Conservation (phyloP, 2,797 vertebrate species). For the Todus mexicanus region DNA sequence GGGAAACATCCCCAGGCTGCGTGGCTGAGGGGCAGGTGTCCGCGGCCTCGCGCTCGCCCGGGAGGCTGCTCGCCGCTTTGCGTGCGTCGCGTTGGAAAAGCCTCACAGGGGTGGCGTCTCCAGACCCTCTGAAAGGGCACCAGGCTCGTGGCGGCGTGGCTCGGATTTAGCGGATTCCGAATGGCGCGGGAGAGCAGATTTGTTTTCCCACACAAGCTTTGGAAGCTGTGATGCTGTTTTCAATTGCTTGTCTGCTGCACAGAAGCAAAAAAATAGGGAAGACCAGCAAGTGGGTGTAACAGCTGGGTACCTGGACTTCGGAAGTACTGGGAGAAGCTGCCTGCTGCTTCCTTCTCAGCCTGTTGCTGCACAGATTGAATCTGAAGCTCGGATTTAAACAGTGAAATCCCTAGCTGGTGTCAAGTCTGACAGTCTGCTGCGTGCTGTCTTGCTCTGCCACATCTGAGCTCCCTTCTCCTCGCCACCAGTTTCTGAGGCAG, state of each 20-base stretch:
- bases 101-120: accelerated
- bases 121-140: background rate
- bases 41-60: accelerated
- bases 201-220: slow-evolving; percentile 9
- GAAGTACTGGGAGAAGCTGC: slow-evolving; percentile 10
- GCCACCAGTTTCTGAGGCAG: background rate
- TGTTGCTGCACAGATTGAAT: slow-evolving; percentile 43
- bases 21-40: slow-evolving; percentile 20
- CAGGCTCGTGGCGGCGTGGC: background rate
- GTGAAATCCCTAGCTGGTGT: slow-evolving; percentile 50
- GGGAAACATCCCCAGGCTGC: background rate
- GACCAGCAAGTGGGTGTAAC: slow-evolving; percentile 22
- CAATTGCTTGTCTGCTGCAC: background rate
- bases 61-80: background rate
- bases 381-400: slow-evolving; percentile 45
- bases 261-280: background rate
- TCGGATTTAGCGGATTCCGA: background rate
- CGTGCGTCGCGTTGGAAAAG: background rate
- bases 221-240: slow-evolving; percentile 14
- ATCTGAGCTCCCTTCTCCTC: background rate
- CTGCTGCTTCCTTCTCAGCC: slow-evolving; percentile 37
- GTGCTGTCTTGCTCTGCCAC: slow-evolving; percentile 4
- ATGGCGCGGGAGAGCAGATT: slow-evolving; percentile 11
- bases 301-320: slow-evolving; percentile 56
- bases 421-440: slow-evolving; percentile 51